phyloP scores from a whole-genome alignment of 2,113 vertebrate genomes.

The Choloepus hoffmanni region DNA sequence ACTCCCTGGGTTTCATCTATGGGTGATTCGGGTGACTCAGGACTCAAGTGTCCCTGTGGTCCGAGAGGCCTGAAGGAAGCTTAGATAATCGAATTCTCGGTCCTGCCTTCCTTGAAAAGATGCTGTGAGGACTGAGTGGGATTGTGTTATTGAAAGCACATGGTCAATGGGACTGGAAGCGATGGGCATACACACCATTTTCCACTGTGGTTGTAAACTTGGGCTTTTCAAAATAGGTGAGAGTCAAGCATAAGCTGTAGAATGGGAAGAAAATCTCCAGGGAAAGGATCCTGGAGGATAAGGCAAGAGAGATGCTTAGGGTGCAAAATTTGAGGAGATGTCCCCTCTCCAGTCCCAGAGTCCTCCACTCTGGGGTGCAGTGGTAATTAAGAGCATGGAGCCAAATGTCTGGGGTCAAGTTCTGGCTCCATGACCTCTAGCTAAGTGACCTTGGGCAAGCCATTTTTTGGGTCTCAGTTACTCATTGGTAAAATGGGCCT shows the following conservation, averaged over 20 bases:
- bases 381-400: neutral
- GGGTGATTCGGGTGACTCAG: fast-evolving
- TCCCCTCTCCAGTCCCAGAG: neutral
- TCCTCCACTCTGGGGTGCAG: neutral
- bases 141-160: neutral
- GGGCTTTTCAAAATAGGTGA: neutral
- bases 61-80: neutral
- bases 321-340: neutral
- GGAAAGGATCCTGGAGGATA: neutral
- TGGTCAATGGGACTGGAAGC: neutral
- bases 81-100: conserved; percentile 37
- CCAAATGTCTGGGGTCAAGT: neutral
- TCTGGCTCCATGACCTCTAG: neutral
- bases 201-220: neutral
- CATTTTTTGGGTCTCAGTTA: neutral
- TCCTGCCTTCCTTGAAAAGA: neutral
- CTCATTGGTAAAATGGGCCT: conserved; percentile 26
- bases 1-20: neutral
- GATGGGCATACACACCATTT: neutral
- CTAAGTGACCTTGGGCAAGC: neutral
- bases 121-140: neutral
- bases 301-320: neutral
- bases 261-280: neutral
- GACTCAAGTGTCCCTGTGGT: neutral
- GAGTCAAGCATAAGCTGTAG: neutral